A percentile compares a stretch with the other conserved stretches of the same genome.
Evolutionary conservation across 2,797 vertebrate species (phyloP).

Genomic region (Acomys russatus): DNA sequence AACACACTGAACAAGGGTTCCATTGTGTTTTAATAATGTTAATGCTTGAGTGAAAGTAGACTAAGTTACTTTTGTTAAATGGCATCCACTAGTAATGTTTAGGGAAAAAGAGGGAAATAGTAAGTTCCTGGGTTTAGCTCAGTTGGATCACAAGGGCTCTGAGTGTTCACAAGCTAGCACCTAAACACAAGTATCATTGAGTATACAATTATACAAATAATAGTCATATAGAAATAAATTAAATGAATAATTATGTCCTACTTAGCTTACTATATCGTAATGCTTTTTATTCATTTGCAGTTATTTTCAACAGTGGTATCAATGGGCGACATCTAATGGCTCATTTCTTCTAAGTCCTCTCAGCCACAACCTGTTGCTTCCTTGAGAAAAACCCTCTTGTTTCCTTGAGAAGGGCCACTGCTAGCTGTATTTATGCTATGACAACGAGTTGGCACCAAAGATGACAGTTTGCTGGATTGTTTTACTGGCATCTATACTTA

Average conservation of each 20-base stretch:
- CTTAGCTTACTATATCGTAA: not conserved
- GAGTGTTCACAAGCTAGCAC: not conserved
- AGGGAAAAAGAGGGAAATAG: not conserved
- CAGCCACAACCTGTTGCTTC: not conserved
- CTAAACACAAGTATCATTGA: slow-evolving; percentile 16
- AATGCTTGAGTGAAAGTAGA: slow-evolving; percentile 55
- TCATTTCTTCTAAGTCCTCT: not conserved
- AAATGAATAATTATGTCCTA: not conserved
- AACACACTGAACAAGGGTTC: slow-evolving; percentile 5
- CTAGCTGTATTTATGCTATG: not conserved
- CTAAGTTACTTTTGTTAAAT: slow-evolving; percentile 58
- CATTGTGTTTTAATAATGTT: slow-evolving; percentile 64
- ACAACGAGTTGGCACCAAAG: not conserved
- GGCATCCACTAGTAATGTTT: not conserved
- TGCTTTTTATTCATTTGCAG: not conserved
- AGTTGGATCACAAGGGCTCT: not conserved
- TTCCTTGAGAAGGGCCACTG: not conserved
- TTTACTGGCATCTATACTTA: not conserved
- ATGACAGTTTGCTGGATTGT: not conserved
- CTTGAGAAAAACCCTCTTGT: not conserved
- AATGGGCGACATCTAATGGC: not conserved
- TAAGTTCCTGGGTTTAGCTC: not conserved
- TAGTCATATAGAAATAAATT: not conserved
- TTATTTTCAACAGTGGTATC: not conserved
- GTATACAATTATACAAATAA: not conserved